phyloP scores from a whole-genome alignment of 2,888 invertebrate species.

The Iselma pallidipennis region DNA sequence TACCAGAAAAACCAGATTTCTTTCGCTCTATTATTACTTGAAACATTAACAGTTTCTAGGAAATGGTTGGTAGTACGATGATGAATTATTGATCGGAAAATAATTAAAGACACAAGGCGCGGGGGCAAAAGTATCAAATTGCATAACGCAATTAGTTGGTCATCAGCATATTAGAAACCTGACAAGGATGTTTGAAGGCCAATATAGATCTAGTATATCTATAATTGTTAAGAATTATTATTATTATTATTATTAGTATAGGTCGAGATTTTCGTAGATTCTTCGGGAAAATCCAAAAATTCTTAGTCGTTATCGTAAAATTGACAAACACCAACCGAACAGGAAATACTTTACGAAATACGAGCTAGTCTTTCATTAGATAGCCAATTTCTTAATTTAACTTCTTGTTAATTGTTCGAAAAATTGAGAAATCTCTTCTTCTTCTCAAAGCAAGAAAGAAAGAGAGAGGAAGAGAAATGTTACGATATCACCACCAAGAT shows the following conservation, averaged over 20 bases:
- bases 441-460: neutral
- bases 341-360: neutral
- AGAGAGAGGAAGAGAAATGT: neutral
- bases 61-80: too few relatives aligned
- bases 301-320: too few relatives aligned
- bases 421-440: neutral
- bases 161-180: constrained; percentile 23
- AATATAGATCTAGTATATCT: constrained; percentile 5
- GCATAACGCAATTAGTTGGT: constrained; percentile 22
- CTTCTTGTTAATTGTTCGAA: neutral
- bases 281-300: too few relatives aligned
- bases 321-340: neutral
- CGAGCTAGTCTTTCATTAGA: neutral
- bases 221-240: too few relatives aligned
- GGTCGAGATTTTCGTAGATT: too few relatives aligned
- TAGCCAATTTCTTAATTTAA: neutral
- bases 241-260: too few relatives aligned
- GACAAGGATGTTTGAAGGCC: constrained; percentile 11
- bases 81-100: too few relatives aligned
- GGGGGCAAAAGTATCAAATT: too few relatives aligned
- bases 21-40: too few relatives aligned
- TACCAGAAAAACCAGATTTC: neutral
- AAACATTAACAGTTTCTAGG: too few relatives aligned
- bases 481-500: neutral
- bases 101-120: too few relatives aligned